Percentiles rank a stretch among this genome's conserved stretches.
These are phyloP conservation scores for Bicyclus anynana DNA, from an alignment of 1,140 invertebrate species.

Conservation along the genomic window DNA sequence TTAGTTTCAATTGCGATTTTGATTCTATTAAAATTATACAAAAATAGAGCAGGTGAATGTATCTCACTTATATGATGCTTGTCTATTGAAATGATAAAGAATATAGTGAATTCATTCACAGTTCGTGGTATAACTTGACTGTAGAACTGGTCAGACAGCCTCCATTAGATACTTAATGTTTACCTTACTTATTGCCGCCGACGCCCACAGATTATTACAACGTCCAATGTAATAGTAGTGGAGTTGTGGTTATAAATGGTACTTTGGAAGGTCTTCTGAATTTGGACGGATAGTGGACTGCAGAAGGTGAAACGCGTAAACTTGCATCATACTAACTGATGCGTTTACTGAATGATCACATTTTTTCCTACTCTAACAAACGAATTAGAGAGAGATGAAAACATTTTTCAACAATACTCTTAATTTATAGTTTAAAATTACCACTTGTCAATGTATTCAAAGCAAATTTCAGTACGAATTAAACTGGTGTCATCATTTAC, in stretches of 20 bases:
- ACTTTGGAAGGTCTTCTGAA: conserved; percentile 32
- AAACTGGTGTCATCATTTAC: no score
- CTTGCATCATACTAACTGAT: conserved; percentile 25
- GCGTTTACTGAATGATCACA: conserved; percentile 38
- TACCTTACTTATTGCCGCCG: conserved; percentile 63
- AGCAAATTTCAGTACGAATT: no score
- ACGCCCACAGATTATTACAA: conserved; percentile 49
- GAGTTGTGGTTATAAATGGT: conserved; percentile 30
- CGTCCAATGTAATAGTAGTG: conserved; percentile 31
- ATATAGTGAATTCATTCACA: neutral
- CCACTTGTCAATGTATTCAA: neutral
- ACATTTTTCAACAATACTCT: conserved; percentile 11
- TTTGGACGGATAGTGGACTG: conserved; percentile 37
- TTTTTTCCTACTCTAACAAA: conserved; percentile 26
- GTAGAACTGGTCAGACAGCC: conserved; percentile 42
- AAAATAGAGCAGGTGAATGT: no score
- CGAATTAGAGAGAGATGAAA: conserved; percentile 22
- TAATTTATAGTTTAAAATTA: no score
- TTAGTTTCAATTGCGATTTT: no score
- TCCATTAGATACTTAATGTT: conserved; percentile 59
- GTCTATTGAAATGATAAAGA: no score
- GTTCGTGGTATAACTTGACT: conserved; percentile 26
- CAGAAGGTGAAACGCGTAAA: conserved; percentile 37
- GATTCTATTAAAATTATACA: no score
- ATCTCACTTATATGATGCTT: no score